Base-by-base conservation (phyloP, 2,113 vertebrate species). In the Carlito syrichta region DNA sequence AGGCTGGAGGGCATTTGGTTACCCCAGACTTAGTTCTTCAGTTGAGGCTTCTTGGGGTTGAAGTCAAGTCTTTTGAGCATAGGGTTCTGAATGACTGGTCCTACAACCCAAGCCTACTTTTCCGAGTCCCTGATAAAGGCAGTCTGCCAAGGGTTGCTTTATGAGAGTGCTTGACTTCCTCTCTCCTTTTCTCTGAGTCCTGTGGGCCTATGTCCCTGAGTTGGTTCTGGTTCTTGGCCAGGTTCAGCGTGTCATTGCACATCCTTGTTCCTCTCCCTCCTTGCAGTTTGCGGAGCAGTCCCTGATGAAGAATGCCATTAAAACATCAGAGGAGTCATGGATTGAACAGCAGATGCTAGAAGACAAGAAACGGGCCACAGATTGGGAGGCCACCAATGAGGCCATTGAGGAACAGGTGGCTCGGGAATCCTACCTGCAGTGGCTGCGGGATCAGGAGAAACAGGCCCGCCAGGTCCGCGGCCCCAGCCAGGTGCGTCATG, bases 321-420 rank as follows among this genome's bases (percentile, higher is more conserved):
- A 99, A 97, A 99, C 99, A 11, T 99, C 99, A 0, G 99, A 99
- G 98, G 99, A 99, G 97, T 99, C 99, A 2, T 99, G 99, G 99
- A 99, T 99, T 38, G 99, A 99, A 98, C 99, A 99, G 98, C 99
- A 99, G 98, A 99, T 99, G 99, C 88, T 99, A 98, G 99, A 99
- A 98, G 99, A 99, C 97, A 99, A 99, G 98, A 99, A 99, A 97
- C 98, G 99, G 20, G 99, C 99, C 22, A 99, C 99, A 0, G 99
- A 99, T 98, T 99, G 99, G 99, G 99, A 99, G 98, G 99, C 99
- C 76, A 99, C 99, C 52, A 99, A 99, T n/a, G 99, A 99, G 98
- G 99, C 99, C 98, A 99, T 99, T 40, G 99, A 99, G 97, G 99
- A 99, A 98, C 99, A 99, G 97, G 99, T 99, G 97, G 99, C 99